Evolutionary conservation across 2,797 vertebrate species (phyloP).

Genomic region (Acanthurus tractus): DNA sequence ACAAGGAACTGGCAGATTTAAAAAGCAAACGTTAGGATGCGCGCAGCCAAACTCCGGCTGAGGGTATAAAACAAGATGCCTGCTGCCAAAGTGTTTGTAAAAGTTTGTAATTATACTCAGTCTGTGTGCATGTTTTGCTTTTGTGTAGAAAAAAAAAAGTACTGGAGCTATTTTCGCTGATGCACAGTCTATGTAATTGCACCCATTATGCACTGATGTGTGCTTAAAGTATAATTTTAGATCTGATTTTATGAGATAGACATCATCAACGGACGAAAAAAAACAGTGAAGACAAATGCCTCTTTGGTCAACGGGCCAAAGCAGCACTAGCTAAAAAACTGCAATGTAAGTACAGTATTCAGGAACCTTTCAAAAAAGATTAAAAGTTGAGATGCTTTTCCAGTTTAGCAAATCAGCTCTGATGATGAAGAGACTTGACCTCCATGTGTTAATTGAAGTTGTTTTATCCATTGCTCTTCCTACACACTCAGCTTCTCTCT

Average conservation of each 20-base stretch:
- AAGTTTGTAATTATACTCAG: neutral
- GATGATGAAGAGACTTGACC: constrained; percentile 17
- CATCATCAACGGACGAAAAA: constrained; percentile 16
- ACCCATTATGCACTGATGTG: neutral
- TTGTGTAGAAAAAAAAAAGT: neutral
- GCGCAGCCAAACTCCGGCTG: constrained; percentile 19
- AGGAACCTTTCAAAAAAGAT: constrained; percentile 18
- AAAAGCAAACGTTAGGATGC: constrained; percentile 21
- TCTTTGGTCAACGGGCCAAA: constrained; percentile 32
- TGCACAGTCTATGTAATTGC: neutral
- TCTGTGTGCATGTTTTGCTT: constrained; percentile 1
- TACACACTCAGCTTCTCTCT: constrained; percentile 5
- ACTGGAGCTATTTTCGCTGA: neutral
- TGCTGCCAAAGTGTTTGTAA: constrained; percentile 22
- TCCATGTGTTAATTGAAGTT: constrained; percentile 15
- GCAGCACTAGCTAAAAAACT: constrained; percentile 1
- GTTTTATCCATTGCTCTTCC: constrained; percentile 8
- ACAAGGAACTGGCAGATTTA: constrained; percentile 16
- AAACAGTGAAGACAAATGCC: constrained; percentile 14
- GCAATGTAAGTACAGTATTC: constrained; percentile 2
- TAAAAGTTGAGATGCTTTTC: constrained; percentile 12
- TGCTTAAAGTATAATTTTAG: constrained; percentile 17
- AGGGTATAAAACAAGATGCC: constrained; percentile 9
- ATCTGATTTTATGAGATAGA: constrained; percentile 22
- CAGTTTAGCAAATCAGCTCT: constrained; percentile 24